These are phyloP conservation scores for Geopemphigus sp. DNA, from an alignment of 1,140 invertebrate genomes.

Conservation along the genomic window DNA sequence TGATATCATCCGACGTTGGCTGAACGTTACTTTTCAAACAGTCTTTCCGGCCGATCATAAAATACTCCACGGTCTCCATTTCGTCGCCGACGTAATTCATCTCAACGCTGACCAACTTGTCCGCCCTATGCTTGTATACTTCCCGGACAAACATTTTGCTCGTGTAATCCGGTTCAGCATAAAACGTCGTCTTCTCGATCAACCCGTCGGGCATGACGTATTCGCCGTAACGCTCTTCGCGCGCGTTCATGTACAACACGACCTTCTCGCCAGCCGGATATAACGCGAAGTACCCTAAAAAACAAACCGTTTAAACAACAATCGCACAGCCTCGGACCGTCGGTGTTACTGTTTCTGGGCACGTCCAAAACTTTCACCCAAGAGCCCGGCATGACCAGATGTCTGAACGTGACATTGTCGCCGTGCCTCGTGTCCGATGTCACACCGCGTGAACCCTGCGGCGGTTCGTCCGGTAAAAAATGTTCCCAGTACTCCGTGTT, in stretches of 20 bases:
- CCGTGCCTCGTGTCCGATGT: constrained; percentile 53
- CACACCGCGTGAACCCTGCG: neutral
- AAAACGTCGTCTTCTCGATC: constrained; percentile 67
- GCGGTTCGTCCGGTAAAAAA: constrained; percentile 19
- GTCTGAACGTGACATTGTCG: constrained; percentile 64
- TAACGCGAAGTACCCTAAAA: constrained; percentile 67
- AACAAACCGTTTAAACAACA: too few relatives aligned
- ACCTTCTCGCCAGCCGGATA: constrained; percentile 72
- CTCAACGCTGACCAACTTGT: constrained; percentile 5
- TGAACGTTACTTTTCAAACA: constrained; percentile 23
- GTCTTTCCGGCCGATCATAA: neutral
- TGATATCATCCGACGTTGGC: too few relatives aligned
- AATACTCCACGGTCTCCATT: constrained; percentile 24
- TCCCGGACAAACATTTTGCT: constrained; percentile 5
- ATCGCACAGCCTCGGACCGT: too few relatives aligned
- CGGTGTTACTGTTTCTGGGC: constrained; percentile 65
- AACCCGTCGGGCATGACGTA: constrained; percentile 72
- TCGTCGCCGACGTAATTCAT: neutral
- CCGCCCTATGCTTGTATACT: constrained; percentile 26
- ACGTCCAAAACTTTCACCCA: constrained; percentile 75
- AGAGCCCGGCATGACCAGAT: constrained; percentile 75
- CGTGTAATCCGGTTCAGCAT: constrained; percentile 58
- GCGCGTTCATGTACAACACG: constrained; percentile 71
- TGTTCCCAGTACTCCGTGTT: constrained; percentile 19
- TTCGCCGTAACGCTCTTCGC: constrained; percentile 74